Conservation (phyloP, 2,888 invertebrate species). For the Rotaria sp. region DNA sequence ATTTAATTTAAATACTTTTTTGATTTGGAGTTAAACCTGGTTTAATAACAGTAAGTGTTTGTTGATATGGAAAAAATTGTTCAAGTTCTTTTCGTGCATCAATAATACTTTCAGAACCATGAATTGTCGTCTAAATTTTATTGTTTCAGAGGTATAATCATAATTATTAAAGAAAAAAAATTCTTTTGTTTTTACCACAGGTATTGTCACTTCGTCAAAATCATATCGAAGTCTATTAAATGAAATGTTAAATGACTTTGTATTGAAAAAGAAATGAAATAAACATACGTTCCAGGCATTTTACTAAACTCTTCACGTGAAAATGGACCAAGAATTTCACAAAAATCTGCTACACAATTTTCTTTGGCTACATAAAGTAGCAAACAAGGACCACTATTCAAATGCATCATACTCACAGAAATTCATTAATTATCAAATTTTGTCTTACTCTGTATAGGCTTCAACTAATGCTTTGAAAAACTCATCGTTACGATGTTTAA, state of each 20-base stretch:
- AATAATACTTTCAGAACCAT: slow-evolving; percentile 6
- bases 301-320: not conserved
- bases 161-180: not conserved
- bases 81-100: slow-evolving; percentile 46
- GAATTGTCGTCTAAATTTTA: not conserved
- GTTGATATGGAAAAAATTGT: slow-evolving; percentile 55
- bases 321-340: not conserved
- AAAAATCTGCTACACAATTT: not conserved
- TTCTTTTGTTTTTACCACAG: not conserved
- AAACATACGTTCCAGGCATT: slow-evolving; percentile 26
- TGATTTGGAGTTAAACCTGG: slow-evolving; percentile 33
- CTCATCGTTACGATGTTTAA: not conserved
- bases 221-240: not conserved
- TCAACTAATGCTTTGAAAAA: not conserved
- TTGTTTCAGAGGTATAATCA: too few species aligned
- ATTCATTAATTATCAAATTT: not conserved
- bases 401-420: too few species aligned
- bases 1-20: not conserved
- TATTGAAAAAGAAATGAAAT: not conserved
- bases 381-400: not conserved
- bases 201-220: not conserved
- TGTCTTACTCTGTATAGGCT: not conserved
- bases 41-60: slow-evolving; percentile 51
- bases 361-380: not conserved
- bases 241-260: not conserved